Evolutionary conservation across 2,113 vertebrate species (phyloP), one percentile per base, ranked within the genome.

Genomic region (Labeo catla): DNA sequence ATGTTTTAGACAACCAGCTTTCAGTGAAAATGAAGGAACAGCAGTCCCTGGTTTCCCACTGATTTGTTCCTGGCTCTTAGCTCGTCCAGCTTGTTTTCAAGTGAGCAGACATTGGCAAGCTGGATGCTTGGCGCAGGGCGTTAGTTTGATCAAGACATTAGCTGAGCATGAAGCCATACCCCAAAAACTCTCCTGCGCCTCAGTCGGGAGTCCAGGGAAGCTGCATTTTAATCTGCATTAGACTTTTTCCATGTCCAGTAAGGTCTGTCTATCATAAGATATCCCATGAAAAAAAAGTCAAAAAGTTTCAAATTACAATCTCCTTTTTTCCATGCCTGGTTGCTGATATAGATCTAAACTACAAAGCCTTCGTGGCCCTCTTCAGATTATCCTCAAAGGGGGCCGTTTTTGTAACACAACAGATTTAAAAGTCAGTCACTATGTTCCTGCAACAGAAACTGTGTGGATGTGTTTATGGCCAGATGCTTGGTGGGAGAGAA

Each of bases 401-500:
- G 21, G 39, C 5, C 2, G 10, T 47, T 23, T 59, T 61, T 16
- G 36, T 63, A 80, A 81, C 8, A 28, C 43, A 47, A 50, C 63
- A 34, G 61, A 23, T 10, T 66, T 39, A 39, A 39, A 39, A 39
- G 39, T 39, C 36, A n/a, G 39, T 80, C 12, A n/a, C 6, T 6
- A 61, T 45, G 11, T 80, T 80, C 5, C 21, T 63, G 57, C 39
- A 63, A 16, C 21, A 45, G 7, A 61, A 63, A 80, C 21, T 45
- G 54, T 57, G 76, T 43, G 52, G 36, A 45, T 7, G 57, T 80
- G 77, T 61, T 43, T 12, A 80, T 80, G 78, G 57, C 78, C 57
- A 80, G 21, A 45, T 73, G 76, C 76, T 36, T 57, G 28, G 76
- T 57, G 76, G 28, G 76, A 77, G 76, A 54, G 49, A 77, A 77